Evolutionary conservation across 2,797 vertebrate genomes (phyloP), one percentile per base, ranked within the genome.

Genomic region (Rhadinocentrus ornatus): DNA sequence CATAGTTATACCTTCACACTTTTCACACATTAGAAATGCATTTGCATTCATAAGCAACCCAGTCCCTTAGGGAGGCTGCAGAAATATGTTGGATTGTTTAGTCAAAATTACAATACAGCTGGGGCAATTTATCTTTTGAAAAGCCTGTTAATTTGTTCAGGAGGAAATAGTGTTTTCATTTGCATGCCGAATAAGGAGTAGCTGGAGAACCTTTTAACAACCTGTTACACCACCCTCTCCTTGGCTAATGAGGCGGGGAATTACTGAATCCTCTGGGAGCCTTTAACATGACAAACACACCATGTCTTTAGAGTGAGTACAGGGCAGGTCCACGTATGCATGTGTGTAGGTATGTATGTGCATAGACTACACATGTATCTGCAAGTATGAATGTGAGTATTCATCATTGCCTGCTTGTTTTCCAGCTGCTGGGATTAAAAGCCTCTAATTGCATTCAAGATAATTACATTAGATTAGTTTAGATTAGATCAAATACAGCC

Each of bases 51-150:
- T 91, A 89, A 93, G 87, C 82, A 92, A 80, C 81, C 61, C 66
- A 15, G 64, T 71, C 79, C 90, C 84, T 4, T 13, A 54, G 83
- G 87, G 83, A 80, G 80, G 89, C 68, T 81, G 71, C 39, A 73
- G 72, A 89, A 92, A 91, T 80, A 86, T 88, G 91, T 90, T 39
- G 83, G 88, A 91, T 88, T 93, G 90, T 93, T 93, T 90, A 93
- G 90, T 91, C 87, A 90, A 90, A 93, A 91, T 92, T 93, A 91
- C 88, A 93, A 92, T 93, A 80, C 93, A 92, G 90, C 91, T 84
- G 91, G 92, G 92, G 90, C 89, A 89, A 91, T 94, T 94, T 94
- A 94, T 94, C 92, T 92, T 92, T 86, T 93, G 85, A 93, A 93
- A 93, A 92, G 91, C 89, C 84, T 88, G 91, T 92, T 94, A 92